Evolutionary conservation across 2,888 invertebrate genomes (phyloP).

Genomic region (Boloria selene): DNA sequence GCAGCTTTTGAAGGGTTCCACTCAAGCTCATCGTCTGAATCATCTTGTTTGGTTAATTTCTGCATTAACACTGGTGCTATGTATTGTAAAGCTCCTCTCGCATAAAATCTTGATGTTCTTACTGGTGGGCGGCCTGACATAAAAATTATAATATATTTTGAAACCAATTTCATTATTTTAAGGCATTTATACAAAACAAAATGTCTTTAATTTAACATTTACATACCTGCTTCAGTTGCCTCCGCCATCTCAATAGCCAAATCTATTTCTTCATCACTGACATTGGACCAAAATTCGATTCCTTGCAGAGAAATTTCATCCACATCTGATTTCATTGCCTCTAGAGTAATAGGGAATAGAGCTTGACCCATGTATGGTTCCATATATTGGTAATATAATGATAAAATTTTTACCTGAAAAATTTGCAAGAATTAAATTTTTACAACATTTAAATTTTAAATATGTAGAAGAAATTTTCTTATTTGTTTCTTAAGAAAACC

Average conservation of each 20-base stretch:
- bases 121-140: slow-evolving; percentile 92
- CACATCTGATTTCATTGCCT: slow-evolving; percentile 98
- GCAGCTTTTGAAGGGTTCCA: slow-evolving; percentile 99
- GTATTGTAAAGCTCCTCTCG: slow-evolving; percentile 98
- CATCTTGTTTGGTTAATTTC: slow-evolving; percentile 97
- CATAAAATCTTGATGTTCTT: slow-evolving; percentile 96
- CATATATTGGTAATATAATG: slow-evolving; percentile 99
- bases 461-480: no score
- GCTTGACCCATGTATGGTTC: slow-evolving; percentile 99
- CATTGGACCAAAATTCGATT: slow-evolving; percentile 99
- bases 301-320: slow-evolving; percentile 99
- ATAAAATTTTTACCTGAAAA: slow-evolving; percentile 92
- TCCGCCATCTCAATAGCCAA: slow-evolving; percentile 96
- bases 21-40: slow-evolving; percentile 98
- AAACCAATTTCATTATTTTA: slow-evolving; percentile 24
- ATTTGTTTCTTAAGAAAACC: no score
- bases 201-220: neutral
- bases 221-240: slow-evolving; percentile 90
- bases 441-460: slow-evolving; percentile 9
- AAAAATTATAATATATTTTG: no score
- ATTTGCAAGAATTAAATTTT: slow-evolving; percentile 11
- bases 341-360: slow-evolving; percentile 97
- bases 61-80: slow-evolving; percentile 96
- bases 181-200: neutral
- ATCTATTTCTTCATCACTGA: slow-evolving; percentile 99